A percentile compares a stretch with the other conserved stretches of the same genome.
Conservation (phyloP, 2,888 invertebrate genomes). For the Chymomyza procnemis region DNA sequence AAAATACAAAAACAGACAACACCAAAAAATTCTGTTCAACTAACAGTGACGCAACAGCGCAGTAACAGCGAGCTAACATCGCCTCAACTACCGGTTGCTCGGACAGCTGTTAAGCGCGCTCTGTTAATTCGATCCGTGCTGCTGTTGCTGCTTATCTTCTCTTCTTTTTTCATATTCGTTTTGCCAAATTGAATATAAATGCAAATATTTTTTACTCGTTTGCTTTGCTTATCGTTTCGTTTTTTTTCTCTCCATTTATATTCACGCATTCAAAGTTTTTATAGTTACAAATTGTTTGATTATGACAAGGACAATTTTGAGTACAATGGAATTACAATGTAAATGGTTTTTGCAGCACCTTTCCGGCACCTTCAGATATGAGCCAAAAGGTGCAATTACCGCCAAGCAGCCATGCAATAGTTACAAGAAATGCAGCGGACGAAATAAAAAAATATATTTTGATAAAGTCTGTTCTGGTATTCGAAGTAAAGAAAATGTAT, state of each 20-base stretch:
- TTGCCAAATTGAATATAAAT: background rate
- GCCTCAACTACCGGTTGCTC: slow-evolving; percentile 4
- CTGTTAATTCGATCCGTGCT: background rate
- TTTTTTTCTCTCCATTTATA: background rate
- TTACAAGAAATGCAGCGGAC: background rate
- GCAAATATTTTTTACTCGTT: background rate
- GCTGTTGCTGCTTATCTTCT: background rate
- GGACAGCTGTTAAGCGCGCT: background rate
- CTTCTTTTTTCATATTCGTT: background rate
- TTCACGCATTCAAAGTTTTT: background rate
- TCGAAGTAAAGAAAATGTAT: background rate
- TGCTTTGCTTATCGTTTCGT: background rate
- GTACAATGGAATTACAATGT: background rate
- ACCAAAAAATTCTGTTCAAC: slow-evolving; percentile 1
- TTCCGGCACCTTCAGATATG: background rate
- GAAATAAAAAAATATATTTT: background rate
- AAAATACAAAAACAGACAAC: slow-evolving; percentile 6
- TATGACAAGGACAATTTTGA: background rate
- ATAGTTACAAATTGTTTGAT: background rate
- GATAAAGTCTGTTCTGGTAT: background rate
- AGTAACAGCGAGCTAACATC: background rate
- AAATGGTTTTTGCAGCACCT: background rate
- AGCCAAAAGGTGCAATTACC: background rate
- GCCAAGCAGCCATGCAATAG: background rate
- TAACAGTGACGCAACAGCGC: background rate